Evolutionary conservation across 2,888 invertebrate species (phyloP).

Genomic region (Frankliniella intonsa): DNA sequence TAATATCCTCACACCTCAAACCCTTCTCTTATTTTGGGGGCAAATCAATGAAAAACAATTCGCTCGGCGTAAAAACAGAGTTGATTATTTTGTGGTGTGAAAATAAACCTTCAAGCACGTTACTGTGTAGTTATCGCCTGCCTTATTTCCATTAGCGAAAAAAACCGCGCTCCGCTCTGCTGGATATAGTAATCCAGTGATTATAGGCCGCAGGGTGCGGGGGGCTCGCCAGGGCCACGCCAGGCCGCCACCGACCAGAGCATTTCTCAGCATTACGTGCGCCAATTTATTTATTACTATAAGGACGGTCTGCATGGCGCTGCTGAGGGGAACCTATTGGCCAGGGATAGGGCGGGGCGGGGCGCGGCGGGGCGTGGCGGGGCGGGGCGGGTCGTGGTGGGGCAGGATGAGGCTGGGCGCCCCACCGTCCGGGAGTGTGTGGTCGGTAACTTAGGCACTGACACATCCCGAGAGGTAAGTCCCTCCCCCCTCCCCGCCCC

Average conservation of each 20-base stretch:
- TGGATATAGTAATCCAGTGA: too few relatives aligned
- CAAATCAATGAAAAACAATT: too few relatives aligned
- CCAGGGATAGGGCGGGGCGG: neutral
- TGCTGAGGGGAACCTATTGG: neutral
- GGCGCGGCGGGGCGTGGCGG: neutral
- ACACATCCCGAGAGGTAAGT: slow-evolving; percentile 9
- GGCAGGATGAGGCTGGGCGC: too few relatives aligned
- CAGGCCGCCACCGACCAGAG: neutral
- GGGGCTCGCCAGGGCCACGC: neutral
- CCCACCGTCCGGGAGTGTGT: neutral
- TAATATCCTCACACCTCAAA: too few relatives aligned
- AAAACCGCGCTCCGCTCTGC: too few relatives aligned
- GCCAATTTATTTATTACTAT: slow-evolving; percentile 14
- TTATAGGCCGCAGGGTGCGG: neutral
- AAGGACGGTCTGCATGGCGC: neutral
- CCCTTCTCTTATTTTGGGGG: too few relatives aligned
- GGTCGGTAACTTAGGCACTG: slow-evolving; percentile 22
- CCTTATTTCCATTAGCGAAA: too few relatives aligned
- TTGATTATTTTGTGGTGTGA: too few relatives aligned
- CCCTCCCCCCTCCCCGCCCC: neutral
- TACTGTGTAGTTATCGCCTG: too few relatives aligned
- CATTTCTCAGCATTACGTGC: neutral
- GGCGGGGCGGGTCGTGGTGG: neutral
- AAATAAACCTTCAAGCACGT: too few relatives aligned
- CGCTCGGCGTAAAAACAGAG: too few relatives aligned